Percentiles rank a stretch among this genome's conserved stretches.
phyloP scores from a whole-genome alignment of 2,888 invertebrate species.

The Noctua comes region DNA sequence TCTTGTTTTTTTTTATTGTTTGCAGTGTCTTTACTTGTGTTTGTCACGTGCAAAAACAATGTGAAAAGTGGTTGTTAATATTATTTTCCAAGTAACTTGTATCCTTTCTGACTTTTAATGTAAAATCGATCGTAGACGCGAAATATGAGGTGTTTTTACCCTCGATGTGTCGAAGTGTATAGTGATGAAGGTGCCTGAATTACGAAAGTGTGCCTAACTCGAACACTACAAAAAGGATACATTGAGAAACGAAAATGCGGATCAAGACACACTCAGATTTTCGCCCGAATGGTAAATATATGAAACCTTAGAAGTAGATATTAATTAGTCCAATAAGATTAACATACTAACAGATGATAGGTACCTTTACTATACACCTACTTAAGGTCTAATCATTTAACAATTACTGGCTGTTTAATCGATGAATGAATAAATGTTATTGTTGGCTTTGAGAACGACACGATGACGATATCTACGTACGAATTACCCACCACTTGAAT shows the following conservation, averaged over 20 bases:
- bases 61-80: slow-evolving; percentile 91
- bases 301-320: neutral
- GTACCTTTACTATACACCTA: neutral
- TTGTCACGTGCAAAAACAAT: slow-evolving; percentile 90
- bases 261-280: slow-evolving; percentile 87
- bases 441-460: slow-evolving; percentile 15
- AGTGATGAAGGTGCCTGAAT: slow-evolving; percentile 86
- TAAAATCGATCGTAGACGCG: slow-evolving; percentile 80
- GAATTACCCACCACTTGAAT: slow-evolving; percentile 17
- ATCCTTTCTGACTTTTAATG: slow-evolving; percentile 86
- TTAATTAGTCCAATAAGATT: slow-evolving; percentile 42
- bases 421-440: slow-evolving; percentile 18
- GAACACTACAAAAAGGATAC: slow-evolving; percentile 89
- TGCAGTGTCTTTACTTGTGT: slow-evolving; percentile 90
- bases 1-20: slow-evolving; percentile 75
- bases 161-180: slow-evolving; percentile 83
- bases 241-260: slow-evolving; percentile 90
- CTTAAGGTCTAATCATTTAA: slow-evolving; percentile 13
- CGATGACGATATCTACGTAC: neutral
- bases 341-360: slow-evolving; percentile 16
- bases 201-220: slow-evolving; percentile 82
- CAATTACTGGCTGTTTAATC: neutral
- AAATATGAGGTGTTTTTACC: slow-evolving; percentile 85
- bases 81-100: slow-evolving; percentile 87
- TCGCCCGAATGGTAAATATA: slow-evolving; percentile 89